A percentile compares a stretch with the other conserved stretches of the same genome.
Evolutionary conservation across 2,888 invertebrate genomes (phyloP).

Genomic region (Drosophila kokeensis): DNA sequence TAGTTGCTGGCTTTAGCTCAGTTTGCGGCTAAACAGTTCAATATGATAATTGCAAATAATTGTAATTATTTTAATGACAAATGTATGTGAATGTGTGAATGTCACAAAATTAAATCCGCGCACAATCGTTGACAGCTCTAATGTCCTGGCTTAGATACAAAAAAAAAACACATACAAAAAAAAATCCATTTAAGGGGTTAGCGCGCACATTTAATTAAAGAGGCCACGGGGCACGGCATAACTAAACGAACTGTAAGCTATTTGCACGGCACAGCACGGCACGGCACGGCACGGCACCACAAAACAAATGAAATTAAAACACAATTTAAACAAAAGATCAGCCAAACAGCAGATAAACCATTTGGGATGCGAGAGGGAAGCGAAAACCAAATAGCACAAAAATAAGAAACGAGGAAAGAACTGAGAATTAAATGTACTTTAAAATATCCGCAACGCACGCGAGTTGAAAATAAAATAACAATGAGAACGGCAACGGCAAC

Average conservation of each 20-base stretch:
- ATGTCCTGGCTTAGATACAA: slow-evolving; percentile 11
- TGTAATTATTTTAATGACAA: slow-evolving; percentile 22
- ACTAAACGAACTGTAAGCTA: slow-evolving; percentile 27
- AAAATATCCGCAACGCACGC: slow-evolving; percentile 60
- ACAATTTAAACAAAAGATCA: slow-evolving; percentile 14
- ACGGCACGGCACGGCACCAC: slow-evolving; percentile 34
- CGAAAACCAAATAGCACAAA: slow-evolving; percentile 3
- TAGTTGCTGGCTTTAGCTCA: not conserved
- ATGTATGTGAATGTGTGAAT: not conserved
- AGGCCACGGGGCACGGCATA: slow-evolving; percentile 15
- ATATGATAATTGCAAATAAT: slow-evolving; percentile 29
- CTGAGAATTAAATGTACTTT: slow-evolving; percentile 31
- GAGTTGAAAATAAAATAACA: slow-evolving; percentile 55
- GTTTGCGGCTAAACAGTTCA: slow-evolving; percentile 13
- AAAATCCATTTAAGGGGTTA: slow-evolving; percentile 42
- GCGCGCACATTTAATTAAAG: slow-evolving; percentile 56
- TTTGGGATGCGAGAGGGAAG: slow-evolving; percentile 13
- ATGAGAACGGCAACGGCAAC: slow-evolving; percentile 15
- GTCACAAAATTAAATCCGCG: not conserved
- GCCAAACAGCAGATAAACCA: slow-evolving; percentile 13
- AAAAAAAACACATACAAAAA: not conserved
- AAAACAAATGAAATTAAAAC: slow-evolving; percentile 4
- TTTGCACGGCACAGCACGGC: slow-evolving; percentile 48
- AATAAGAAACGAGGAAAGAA: slow-evolving; percentile 2
- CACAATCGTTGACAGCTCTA: slow-evolving; percentile 1